Evolutionary conservation across 1,140 invertebrate genomes (phyloP).

Genomic region (Hestina assimilis): DNA sequence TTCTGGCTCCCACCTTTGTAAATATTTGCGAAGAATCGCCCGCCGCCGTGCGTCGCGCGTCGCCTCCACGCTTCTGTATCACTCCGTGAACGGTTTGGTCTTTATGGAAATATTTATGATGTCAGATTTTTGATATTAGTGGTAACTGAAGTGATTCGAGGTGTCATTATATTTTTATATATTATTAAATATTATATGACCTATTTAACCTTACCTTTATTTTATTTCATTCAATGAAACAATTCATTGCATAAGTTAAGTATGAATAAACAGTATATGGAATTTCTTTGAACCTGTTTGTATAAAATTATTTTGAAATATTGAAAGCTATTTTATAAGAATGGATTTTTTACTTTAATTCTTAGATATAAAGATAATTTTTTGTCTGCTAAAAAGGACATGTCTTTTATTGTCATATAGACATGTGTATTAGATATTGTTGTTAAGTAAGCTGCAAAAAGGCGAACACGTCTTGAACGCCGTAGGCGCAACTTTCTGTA

Average conservation of each 20-base stretch:
- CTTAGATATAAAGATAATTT: constrained; percentile 12
- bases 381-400: constrained; percentile 33
- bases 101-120: neutral
- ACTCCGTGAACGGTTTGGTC: neutral
- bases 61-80: neutral
- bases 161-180: no score
- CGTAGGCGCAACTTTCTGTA: constrained; percentile 49
- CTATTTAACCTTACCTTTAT: no score
- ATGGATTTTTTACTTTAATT: constrained; percentile 7
- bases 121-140: no score
- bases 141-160: no score
- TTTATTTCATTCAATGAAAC: no score
- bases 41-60: constrained; percentile 19
- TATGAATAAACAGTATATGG: no score
- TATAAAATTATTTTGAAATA: neutral
- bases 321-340: neutral
- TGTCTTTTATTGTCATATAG: constrained; percentile 25
- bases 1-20: constrained; percentile 70
- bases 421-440: constrained; percentile 51
- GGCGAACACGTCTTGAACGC: constrained; percentile 50
- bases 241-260: no score
- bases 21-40: constrained; percentile 59
- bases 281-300: neutral
- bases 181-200: no score
- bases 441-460: constrained; percentile 61